A percentile compares a stretch with the other conserved stretches of the same genome.
Evolutionary conservation across 2,888 invertebrate genomes (phyloP).

Genomic region (Nomada hirtipes): DNA sequence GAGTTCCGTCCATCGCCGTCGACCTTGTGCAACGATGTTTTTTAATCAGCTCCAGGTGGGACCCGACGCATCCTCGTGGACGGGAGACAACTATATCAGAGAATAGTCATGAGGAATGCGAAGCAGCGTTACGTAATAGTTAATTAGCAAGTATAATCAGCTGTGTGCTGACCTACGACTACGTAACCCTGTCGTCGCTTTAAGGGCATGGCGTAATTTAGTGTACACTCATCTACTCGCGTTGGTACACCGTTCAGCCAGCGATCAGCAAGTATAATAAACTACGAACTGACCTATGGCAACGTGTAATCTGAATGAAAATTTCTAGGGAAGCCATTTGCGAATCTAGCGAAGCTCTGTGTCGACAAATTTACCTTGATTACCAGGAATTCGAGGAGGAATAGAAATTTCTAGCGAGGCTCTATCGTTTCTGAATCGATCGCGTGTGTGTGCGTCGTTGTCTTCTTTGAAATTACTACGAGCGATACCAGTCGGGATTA

Average conservation of each 20-base stretch:
- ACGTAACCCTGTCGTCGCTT: slow-evolving; percentile 48
- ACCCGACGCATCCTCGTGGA: slow-evolving; percentile 15
- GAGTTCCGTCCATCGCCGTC: not conserved
- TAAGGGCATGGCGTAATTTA: slow-evolving; percentile 49
- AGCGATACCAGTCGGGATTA: no score
- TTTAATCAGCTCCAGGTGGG: no score
- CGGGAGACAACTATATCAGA: slow-evolving; percentile 25
- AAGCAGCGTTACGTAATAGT: slow-evolving; percentile 16
- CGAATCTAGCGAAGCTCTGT: slow-evolving; percentile 24
- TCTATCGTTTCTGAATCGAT: no score
- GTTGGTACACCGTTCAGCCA: not conserved
- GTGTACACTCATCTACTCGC: slow-evolving; percentile 35
- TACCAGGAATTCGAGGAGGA: no score
- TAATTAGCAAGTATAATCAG: slow-evolving; percentile 60
- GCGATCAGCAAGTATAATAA: slow-evolving; percentile 56
- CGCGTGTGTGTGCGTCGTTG: no score
- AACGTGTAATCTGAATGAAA: slow-evolving; percentile 46
- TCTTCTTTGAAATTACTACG: no score
- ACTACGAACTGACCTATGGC: slow-evolving; percentile 43
- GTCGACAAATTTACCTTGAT: slow-evolving; percentile 4
- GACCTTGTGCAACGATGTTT: slow-evolving; percentile 34
- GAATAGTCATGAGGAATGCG: not conserved
- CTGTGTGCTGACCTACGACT: slow-evolving; percentile 60
- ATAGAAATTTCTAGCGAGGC: no score
- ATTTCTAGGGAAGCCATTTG: slow-evolving; percentile 21